phyloP scores from a whole-genome alignment of 2,888 invertebrate species.

The Synergus japonicus region DNA sequence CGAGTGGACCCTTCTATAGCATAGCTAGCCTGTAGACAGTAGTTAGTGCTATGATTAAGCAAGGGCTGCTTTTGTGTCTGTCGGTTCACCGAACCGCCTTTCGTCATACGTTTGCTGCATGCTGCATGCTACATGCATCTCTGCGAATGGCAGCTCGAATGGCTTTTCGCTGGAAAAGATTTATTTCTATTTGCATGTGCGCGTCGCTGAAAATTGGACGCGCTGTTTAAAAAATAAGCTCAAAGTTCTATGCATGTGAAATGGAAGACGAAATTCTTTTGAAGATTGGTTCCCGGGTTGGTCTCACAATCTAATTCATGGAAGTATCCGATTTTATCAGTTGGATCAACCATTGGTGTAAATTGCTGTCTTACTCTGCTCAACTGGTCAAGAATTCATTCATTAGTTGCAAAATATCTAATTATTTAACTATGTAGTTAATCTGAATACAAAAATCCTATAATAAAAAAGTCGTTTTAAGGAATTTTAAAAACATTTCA shows the following conservation, averaged over 20 bases:
- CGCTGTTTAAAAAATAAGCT: neutral
- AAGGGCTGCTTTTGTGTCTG: slow-evolving; percentile 17
- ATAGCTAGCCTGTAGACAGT: slow-evolving; percentile 24
- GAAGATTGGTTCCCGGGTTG: no score
- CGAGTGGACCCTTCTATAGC: slow-evolving; percentile 47
- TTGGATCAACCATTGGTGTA: no score
- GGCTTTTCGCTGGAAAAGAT: neutral
- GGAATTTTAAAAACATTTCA: no score
- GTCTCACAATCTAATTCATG: no score
- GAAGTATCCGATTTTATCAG: no score
- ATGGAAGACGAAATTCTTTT: no score
- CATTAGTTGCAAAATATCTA: no score
- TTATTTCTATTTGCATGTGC: neutral
- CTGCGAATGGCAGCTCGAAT: slow-evolving; percentile 20
- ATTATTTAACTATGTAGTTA: no score
- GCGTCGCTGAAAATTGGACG: neutral
- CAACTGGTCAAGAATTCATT: no score
- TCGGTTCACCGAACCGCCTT: slow-evolving; percentile 17
- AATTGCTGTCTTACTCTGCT: no score
- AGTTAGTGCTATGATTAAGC: slow-evolving; percentile 40
- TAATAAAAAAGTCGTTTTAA: no score
- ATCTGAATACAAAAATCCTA: no score
- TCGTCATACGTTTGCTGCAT: slow-evolving; percentile 28
- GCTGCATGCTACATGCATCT: neutral
- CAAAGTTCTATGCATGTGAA: neutral